These are phyloP conservation scores for Tortricodes alternella DNA, from an alignment of 2,888 invertebrate genomes.

Conservation along the genomic window DNA sequence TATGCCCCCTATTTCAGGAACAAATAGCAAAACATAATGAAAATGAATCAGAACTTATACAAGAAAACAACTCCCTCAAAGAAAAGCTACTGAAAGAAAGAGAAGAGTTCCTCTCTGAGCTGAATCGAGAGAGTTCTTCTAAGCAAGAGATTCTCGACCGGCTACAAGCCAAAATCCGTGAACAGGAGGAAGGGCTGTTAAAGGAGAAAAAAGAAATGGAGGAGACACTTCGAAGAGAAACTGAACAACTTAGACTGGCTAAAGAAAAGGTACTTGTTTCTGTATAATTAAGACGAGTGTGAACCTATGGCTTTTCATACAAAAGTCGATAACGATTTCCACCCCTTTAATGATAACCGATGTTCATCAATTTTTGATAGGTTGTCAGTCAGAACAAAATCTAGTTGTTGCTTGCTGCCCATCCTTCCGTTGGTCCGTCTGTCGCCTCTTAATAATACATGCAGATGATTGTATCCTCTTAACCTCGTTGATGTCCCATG, in stretches of 20 bases:
- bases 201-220: slow-evolving; percentile 69
- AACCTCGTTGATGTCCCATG: too few relatives aligned
- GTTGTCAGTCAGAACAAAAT: too few relatives aligned
- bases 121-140: slow-evolving; percentile 75
- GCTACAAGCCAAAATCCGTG: slow-evolving; percentile 71
- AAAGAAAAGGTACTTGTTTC: slow-evolving; percentile 74
- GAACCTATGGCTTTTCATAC: too few relatives aligned
- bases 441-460: too few relatives aligned
- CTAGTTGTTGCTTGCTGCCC: too few relatives aligned
- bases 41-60: slow-evolving; percentile 65
- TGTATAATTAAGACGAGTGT: too few relatives aligned
- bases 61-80: slow-evolving; percentile 73
- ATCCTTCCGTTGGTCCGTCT: too few relatives aligned
- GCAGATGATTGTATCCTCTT: too few relatives aligned
- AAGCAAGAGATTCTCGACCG: slow-evolving; percentile 78
- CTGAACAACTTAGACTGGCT: slow-evolving; percentile 65
- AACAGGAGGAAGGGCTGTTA: slow-evolving; percentile 70
- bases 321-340: too few relatives aligned
- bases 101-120: slow-evolving; percentile 72
- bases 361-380: too few relatives aligned
- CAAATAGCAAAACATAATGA: slow-evolving; percentile 69
- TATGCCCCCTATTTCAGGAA: slow-evolving; percentile 47
- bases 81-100: slow-evolving; percentile 75
- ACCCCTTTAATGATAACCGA: too few relatives aligned
- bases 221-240: slow-evolving; percentile 60